These are phyloP conservation scores for Thrips palmi DNA, from an alignment of 1,140 invertebrate genomes.

Conservation along the genomic window DNA sequence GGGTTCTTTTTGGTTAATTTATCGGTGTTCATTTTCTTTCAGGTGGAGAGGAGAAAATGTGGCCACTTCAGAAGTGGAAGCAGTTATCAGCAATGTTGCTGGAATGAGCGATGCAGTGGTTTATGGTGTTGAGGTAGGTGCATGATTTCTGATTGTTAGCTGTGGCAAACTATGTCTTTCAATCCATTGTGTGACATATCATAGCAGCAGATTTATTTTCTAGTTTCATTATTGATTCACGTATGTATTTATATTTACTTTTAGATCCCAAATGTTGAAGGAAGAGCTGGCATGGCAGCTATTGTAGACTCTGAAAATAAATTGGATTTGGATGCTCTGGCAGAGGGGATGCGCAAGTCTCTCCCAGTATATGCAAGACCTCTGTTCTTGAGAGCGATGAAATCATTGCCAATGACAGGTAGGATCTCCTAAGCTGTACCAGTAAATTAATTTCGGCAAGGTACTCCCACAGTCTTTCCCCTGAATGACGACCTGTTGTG, in stretches of 20 bases:
- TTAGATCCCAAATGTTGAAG: slow-evolving; percentile 65
- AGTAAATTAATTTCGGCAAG: slow-evolving; percentile 28
- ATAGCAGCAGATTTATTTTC: neutral
- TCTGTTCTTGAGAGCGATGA: slow-evolving; percentile 68
- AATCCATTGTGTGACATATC: too few species aligned
- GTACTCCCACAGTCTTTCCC: neutral
- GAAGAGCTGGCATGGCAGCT: slow-evolving; percentile 88
- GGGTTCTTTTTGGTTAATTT: slow-evolving; percentile 6
- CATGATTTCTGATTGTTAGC: slow-evolving; percentile 4
- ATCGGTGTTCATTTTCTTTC: slow-evolving; percentile 19
- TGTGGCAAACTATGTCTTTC: too few species aligned
- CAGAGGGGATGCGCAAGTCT: slow-evolving; percentile 37
- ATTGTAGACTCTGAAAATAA: slow-evolving; percentile 56
- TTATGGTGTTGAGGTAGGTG: slow-evolving; percentile 73
- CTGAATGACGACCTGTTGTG: neutral
- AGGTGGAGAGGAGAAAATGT: slow-evolving; percentile 93
- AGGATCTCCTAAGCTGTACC: slow-evolving; percentile 12
- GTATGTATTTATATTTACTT: slow-evolving; percentile 15
- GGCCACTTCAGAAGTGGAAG: slow-evolving; percentile 91
- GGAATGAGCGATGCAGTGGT: slow-evolving; percentile 51
- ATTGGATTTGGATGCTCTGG: slow-evolving; percentile 44
- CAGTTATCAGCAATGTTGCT: slow-evolving; percentile 64
- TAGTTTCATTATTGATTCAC: too few species aligned
- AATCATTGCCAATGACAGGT: slow-evolving; percentile 66
- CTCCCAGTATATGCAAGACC: slow-evolving; percentile 75